A percentile compares a stretch with the other conserved stretches of the same genome.
Evolutionary conservation across 2,888 invertebrate genomes (phyloP).

Genomic region (Himalopsyche kuldschensis): DNA sequence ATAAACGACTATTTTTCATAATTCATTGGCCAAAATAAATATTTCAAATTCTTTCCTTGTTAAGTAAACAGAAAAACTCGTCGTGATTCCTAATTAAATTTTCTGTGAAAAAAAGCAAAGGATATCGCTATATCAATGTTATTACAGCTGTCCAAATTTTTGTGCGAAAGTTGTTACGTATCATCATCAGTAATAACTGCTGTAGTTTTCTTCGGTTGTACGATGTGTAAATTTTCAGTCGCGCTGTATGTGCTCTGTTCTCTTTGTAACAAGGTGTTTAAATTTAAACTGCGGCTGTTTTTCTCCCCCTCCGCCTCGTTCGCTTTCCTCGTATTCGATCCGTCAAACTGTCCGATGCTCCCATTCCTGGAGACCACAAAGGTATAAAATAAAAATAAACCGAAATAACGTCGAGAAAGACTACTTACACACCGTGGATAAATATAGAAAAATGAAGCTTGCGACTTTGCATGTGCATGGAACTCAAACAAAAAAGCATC

Average conservation of each 20-base stretch:
- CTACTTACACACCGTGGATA: not conserved
- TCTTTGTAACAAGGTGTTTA: not conserved
- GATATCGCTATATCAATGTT: not conserved
- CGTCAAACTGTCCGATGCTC: not conserved
- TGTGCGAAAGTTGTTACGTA: not conserved
- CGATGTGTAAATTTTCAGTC: not conserved
- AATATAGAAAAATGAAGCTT: not conserved
- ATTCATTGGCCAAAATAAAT: no score
- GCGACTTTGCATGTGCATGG: not conserved
- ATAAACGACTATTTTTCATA: no score
- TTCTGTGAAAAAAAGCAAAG: no score
- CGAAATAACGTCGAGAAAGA: not conserved
- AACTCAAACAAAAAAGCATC: not conserved
- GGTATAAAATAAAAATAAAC: slow-evolving; percentile 1
- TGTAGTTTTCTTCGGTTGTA: not conserved
- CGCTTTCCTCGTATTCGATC: not conserved
- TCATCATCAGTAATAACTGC: not conserved
- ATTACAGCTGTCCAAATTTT: not conserved
- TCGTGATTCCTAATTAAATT: no score
- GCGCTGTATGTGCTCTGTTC: not conserved
- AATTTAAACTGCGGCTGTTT: not conserved
- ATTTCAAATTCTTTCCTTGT: no score
- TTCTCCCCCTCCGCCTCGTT: not conserved
- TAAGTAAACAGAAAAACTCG: no score
- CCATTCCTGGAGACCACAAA: not conserved